Evolutionary conservation across 1,140 invertebrate genomes (phyloP).

Genomic region (Vanessa tameamea): DNA sequence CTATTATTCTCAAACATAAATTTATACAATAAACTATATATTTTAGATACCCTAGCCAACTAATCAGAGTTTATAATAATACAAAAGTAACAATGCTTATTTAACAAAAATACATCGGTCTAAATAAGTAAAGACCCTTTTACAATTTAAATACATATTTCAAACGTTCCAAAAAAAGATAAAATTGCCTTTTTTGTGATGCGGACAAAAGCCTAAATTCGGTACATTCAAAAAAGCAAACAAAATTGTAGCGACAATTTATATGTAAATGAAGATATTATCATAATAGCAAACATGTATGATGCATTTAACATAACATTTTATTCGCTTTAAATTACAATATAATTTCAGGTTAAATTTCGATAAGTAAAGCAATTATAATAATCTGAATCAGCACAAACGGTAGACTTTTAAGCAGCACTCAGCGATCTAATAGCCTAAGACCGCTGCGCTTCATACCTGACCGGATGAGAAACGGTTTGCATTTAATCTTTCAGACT

Average conservation of each 20-base stretch:
- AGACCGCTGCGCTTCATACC: constrained; percentile 49
- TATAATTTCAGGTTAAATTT: constrained; percentile 1
- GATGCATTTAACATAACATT: background rate
- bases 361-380: constrained; percentile 7
- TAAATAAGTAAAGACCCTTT: too few relatives aligned
- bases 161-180: background rate
- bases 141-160: background rate
- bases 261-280: constrained; percentile 3
- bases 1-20: too few relatives aligned
- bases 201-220: constrained; percentile 1
- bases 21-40: too few relatives aligned
- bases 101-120: too few relatives aligned
- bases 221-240: background rate
- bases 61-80: too few relatives aligned
- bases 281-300: background rate
- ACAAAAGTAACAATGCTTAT: too few relatives aligned
- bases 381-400: constrained; percentile 23
- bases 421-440: constrained; percentile 33
- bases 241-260: constrained; percentile 1
- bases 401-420: constrained; percentile 14
- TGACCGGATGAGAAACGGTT: constrained; percentile 61
- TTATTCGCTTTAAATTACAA: background rate
- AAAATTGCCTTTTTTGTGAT: background rate
- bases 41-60: too few relatives aligned
- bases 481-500: constrained; percentile 73